A percentile compares a stretch with the other conserved stretches of the same genome.
Evolutionary conservation across 2,113 vertebrate genomes (phyloP).

Genomic region (Oryzias javanicus): DNA sequence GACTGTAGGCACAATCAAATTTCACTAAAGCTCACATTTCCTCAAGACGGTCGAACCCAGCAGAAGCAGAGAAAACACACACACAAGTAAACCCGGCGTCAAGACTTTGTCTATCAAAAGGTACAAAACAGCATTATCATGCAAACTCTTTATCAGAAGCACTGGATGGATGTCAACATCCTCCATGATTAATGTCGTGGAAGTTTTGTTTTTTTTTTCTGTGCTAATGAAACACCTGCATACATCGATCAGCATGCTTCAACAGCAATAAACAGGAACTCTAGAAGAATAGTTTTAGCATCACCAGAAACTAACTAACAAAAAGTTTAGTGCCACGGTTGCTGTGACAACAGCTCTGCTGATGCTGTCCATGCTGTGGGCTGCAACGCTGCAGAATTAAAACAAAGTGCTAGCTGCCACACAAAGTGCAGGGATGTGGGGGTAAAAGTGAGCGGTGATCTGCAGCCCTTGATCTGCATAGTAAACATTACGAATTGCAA

Average conservation of each 20-base stretch:
- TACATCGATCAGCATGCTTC: slow-evolving; percentile 72
- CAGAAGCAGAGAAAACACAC: slow-evolving; percentile 45
- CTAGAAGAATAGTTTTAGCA: slow-evolving; percentile 62
- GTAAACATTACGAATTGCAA: slow-evolving; percentile 83
- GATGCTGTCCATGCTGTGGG: slow-evolving; percentile 47
- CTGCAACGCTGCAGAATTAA: slow-evolving; percentile 41
- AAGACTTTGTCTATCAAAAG: slow-evolving; percentile 51
- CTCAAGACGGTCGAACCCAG: slow-evolving; percentile 50
- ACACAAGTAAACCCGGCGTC: slow-evolving; percentile 48
- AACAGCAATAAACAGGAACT: slow-evolving; percentile 56
- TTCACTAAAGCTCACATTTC: slow-evolving; percentile 58
- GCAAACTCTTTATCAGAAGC: slow-evolving; percentile 45
- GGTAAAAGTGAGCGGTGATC: slow-evolving; percentile 45
- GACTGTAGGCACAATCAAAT: slow-evolving; percentile 69
- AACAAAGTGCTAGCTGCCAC: slow-evolving; percentile 70
- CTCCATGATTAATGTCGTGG: slow-evolving; percentile 28
- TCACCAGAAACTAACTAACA: slow-evolving; percentile 60
- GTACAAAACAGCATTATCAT: slow-evolving; percentile 59
- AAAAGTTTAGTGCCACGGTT: slow-evolving; percentile 40
- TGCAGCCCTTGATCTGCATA: slow-evolving; percentile 89
- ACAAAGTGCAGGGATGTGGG: slow-evolving; percentile 27
- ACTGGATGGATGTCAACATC: slow-evolving; percentile 31
- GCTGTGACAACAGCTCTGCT: slow-evolving; percentile 22
- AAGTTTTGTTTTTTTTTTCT: slow-evolving; percentile 16
- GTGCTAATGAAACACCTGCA: slow-evolving; percentile 39